Evolutionary conservation across 1,140 invertebrate genomes (phyloP).

Genomic region (Plectus sambesii): DNA sequence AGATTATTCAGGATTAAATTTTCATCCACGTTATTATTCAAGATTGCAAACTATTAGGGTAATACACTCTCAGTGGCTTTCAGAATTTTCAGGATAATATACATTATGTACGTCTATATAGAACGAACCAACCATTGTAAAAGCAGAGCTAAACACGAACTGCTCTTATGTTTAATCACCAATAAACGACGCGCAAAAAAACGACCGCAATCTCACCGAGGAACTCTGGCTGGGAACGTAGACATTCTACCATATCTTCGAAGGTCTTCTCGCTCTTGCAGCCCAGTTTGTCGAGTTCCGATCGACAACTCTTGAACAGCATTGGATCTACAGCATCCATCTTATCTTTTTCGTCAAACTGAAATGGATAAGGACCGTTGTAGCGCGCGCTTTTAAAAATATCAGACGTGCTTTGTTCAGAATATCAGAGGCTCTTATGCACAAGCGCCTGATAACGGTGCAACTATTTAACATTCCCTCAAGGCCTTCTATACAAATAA

Average conservation of each 20-base stretch:
- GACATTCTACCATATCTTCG: slow-evolving; percentile 63
- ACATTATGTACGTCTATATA: too few species aligned
- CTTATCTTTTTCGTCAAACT: slow-evolving; percentile 45
- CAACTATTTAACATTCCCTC: background rate
- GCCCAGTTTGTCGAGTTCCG: slow-evolving; percentile 61
- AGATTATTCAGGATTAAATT: too few species aligned
- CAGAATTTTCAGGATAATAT: too few species aligned
- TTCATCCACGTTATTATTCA: too few species aligned
- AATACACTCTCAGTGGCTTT: too few species aligned
- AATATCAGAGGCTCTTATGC: slow-evolving; percentile 8
- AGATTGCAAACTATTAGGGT: too few species aligned
- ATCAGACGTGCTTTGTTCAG: background rate
- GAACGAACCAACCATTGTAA: too few species aligned
- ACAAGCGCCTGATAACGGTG: slow-evolving; percentile 14
- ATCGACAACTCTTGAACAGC: slow-evolving; percentile 60
- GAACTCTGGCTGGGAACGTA: slow-evolving; percentile 35
- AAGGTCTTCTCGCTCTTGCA: slow-evolving; percentile 58
- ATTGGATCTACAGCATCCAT: slow-evolving; percentile 60
- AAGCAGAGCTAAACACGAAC: too few species aligned
- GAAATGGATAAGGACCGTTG: slow-evolving; percentile 11
- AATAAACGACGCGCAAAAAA: slow-evolving; percentile 21
- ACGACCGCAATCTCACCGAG: slow-evolving; percentile 30
- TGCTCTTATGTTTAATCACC: background rate
- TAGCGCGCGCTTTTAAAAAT: background rate
- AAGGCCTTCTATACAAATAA: slow-evolving; percentile 6